A percentile compares a stretch with the other conserved stretches of the same genome.
phyloP scores from a whole-genome alignment of 2,113 vertebrate genomes.

The Antechinus flavipes region DNA sequence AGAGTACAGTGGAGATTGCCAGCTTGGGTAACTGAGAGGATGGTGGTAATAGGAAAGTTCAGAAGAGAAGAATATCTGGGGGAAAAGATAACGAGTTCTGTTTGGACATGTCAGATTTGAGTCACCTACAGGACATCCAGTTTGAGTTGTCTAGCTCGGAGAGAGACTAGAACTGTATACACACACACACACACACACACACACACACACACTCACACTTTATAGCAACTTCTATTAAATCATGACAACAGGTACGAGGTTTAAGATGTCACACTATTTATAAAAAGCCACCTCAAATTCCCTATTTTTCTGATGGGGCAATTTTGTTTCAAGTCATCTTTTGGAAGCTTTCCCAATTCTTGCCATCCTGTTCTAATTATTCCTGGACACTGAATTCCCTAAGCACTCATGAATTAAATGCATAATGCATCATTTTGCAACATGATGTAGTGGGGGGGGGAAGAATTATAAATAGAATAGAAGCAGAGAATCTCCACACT shows the following conservation, averaged over 20 bases:
- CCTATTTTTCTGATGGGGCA: not conserved
- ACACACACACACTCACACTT: not conserved
- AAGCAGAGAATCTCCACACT: not conserved
- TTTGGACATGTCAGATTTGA: not conserved
- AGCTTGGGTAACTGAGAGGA: not conserved
- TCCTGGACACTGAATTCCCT: not conserved
- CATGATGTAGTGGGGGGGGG: not conserved
- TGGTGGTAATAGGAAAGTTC: not conserved
- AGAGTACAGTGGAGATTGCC: not conserved
- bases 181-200: not conserved
- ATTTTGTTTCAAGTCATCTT: not conserved
- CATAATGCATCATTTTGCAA: not conserved
- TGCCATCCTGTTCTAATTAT: not conserved
- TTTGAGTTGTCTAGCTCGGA: not conserved
- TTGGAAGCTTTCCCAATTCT: not conserved
- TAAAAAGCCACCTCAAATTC: not conserved
- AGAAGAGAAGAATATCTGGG: not conserved
- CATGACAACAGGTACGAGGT: not conserved
- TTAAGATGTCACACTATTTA: not conserved
- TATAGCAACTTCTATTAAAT: not conserved
- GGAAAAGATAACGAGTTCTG: not conserved
- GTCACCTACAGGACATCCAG: not conserved
- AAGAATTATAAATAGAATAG: not conserved
- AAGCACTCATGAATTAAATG: not conserved
- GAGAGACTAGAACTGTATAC: not conserved